These are phyloP conservation scores for Aphaenogaster ashmeadi DNA, from an alignment of 1,140 invertebrate species.

Conservation along the genomic window DNA sequence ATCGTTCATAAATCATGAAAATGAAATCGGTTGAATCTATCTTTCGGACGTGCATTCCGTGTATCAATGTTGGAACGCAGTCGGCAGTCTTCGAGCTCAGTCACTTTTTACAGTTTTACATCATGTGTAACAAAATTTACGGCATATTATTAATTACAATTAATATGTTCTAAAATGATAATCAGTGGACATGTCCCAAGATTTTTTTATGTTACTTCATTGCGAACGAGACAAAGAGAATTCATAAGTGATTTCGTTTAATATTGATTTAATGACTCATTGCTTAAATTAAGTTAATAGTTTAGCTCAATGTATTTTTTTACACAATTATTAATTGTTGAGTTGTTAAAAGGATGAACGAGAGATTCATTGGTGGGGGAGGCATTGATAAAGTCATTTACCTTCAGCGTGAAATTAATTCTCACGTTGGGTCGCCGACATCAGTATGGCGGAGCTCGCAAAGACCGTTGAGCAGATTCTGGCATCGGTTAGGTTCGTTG, in stretches of 20 bases:
- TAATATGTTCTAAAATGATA: conserved; percentile 1
- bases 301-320: background rate
- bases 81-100: background rate
- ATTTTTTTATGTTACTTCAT: background rate
- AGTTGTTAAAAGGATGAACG: background rate
- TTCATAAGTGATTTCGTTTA: background rate
- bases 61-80: conserved; percentile 9
- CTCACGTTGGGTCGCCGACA: conserved; percentile 58
- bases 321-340: background rate
- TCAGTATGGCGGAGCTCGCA: conserved; percentile 39
- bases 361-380: background rate
- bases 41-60: conserved; percentile 22
- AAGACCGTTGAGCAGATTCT: conserved; percentile 69
- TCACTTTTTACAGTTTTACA: background rate
- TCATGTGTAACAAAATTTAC: conserved; percentile 14
- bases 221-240: background rate
- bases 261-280: background rate
- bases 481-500: conserved; percentile 73
- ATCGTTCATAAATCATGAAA: conserved; percentile 64
- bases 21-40: conserved; percentile 62
- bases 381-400: background rate
- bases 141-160: conserved; percentile 24
- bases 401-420: conserved; percentile 61
- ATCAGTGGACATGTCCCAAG: background rate
- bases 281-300: background rate